Evolutionary conservation across 1,140 invertebrate genomes (phyloP).

Genomic region (Drosophila sp.): DNA sequence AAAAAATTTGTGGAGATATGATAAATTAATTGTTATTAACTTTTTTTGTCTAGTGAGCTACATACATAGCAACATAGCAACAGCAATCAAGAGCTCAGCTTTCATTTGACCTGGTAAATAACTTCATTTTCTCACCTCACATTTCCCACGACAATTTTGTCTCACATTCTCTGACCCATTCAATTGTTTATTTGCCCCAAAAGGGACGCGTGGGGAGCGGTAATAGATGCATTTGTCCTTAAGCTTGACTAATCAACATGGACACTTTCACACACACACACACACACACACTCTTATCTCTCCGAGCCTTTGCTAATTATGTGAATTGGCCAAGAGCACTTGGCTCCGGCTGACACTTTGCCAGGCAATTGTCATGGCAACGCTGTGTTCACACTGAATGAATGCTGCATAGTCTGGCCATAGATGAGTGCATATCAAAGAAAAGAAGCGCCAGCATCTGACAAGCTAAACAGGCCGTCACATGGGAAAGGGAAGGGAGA

Average conservation of each 20-base stretch:
- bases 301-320: conserved; percentile 54
- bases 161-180: too few species aligned
- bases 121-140: not conserved
- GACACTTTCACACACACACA: conserved; percentile 14
- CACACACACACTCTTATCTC: not conserved
- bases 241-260: conserved; percentile 34
- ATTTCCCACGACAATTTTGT: not conserved
- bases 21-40: too few species aligned
- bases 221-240: not conserved
- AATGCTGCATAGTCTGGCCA: conserved; percentile 17
- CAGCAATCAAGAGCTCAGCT: too few species aligned
- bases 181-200: conserved; percentile 4
- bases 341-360: conserved; percentile 40
- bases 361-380: conserved; percentile 42
- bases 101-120: not conserved
- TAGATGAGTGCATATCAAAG: conserved; percentile 41
- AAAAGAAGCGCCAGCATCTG: conserved; percentile 20
- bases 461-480: not conserved
- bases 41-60: too few species aligned
- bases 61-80: too few species aligned
- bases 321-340: conserved; percentile 57
- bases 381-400: conserved; percentile 38
- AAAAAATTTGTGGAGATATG: too few species aligned
- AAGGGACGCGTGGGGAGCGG: not conserved
- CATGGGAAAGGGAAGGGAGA: not conserved